Conservation (phyloP, 2,113 vertebrate species). For the Morone chrysops region DNA sequence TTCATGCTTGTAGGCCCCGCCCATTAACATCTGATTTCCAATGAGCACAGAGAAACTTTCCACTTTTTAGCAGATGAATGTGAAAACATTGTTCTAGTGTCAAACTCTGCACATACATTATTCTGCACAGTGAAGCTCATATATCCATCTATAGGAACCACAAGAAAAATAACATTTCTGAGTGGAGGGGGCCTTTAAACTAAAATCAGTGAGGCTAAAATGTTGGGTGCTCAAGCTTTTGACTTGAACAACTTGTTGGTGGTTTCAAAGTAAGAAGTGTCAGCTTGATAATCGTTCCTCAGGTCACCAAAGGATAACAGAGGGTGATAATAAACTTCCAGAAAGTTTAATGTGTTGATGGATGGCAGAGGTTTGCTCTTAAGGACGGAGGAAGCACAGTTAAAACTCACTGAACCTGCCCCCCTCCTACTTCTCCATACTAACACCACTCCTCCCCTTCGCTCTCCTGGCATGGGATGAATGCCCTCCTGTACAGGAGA, state of each 20-base stretch:
- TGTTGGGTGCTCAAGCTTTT: background rate
- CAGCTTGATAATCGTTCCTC: background rate
- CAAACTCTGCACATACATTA: no score
- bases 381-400: conserved; percentile 1
- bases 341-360: conserved; percentile 7
- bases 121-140: no score
- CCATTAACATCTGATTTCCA: no score
- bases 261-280: background rate
- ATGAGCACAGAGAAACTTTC: no score
- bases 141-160: no score
- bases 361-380: conserved; percentile 18
- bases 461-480: conserved; percentile 76
- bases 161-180: no score
- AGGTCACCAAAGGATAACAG: background rate
- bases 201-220: no score
- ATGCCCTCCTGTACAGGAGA: conserved; percentile 80
- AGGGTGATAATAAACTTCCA: background rate
- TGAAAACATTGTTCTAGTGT: no score
- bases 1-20: no score
- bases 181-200: no score
- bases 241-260: background rate
- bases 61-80: no score
- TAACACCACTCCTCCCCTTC: conserved; percentile 45
- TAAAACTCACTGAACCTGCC: conserved; percentile 52
- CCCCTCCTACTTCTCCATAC: background rate